Conservation (phyloP, 2,888 invertebrate genomes). For the Anorthoa munda region DNA sequence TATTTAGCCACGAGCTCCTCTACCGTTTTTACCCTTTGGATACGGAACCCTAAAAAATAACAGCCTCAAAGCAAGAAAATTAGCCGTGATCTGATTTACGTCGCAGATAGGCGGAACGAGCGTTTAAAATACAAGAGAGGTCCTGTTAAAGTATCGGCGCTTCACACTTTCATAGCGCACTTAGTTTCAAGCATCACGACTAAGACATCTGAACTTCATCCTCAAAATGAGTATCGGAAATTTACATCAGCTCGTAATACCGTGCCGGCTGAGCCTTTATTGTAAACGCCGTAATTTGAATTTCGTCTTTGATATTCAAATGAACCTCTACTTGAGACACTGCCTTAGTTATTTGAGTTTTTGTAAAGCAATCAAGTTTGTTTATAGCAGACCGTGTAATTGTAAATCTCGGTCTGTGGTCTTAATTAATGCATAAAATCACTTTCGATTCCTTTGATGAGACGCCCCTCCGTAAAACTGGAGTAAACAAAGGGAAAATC, state of each 20-base stretch:
- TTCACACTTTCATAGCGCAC: constrained; percentile 65
- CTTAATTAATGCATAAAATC: constrained; percentile 89
- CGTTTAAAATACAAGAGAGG: constrained; percentile 64
- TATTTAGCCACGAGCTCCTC: too few relatives aligned
- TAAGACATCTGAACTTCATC: constrained; percentile 88
- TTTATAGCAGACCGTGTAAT: constrained; percentile 89
- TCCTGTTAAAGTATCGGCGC: constrained; percentile 64
- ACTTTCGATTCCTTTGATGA: constrained; percentile 81
- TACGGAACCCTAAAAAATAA: too few relatives aligned
- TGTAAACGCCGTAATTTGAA: constrained; percentile 91
- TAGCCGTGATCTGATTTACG: constrained; percentile 59
- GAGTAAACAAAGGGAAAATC: constrained; percentile 78
- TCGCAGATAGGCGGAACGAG: constrained; percentile 55
- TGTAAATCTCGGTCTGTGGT: constrained; percentile 90
- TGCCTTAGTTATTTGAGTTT: constrained; percentile 91
- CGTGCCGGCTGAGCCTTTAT: constrained; percentile 89
- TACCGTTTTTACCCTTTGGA: too few relatives aligned
- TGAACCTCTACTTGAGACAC: constrained; percentile 90
- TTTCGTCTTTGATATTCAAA: constrained; percentile 91
- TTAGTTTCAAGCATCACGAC: constrained; percentile 80
- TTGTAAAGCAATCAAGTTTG: constrained; percentile 91
- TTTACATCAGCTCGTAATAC: constrained; percentile 91
- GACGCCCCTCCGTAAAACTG: constrained; percentile 76
- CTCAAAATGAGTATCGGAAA: constrained; percentile 91
- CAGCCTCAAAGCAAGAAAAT: constrained; percentile 44